These are phyloP conservation scores for Rhagophthalmus giganteus DNA, from an alignment of 2,888 invertebrate genomes.

Conservation along the genomic window DNA sequence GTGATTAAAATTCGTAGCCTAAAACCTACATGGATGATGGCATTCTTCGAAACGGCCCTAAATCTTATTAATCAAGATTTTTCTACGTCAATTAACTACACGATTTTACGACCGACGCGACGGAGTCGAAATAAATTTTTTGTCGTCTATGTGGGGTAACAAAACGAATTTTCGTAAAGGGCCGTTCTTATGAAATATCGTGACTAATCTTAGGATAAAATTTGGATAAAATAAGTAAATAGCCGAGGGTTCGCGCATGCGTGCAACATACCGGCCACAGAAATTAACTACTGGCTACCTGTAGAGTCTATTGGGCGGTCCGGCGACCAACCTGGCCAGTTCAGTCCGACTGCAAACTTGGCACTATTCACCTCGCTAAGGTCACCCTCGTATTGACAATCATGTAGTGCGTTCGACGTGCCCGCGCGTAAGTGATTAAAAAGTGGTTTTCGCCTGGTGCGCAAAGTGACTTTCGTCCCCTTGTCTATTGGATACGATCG, in stretches of 20 bases:
- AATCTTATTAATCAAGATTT: too few relatives aligned
- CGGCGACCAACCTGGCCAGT: constrained; percentile 50
- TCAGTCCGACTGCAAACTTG: constrained; percentile 52
- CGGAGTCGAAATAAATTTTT: too few relatives aligned
- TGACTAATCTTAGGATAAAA: too few relatives aligned
- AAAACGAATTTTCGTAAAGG: too few relatives aligned
- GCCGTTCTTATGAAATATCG: too few relatives aligned
- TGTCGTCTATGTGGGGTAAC: too few relatives aligned
- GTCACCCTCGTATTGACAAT: constrained; percentile 26
- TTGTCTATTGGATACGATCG: neutral
- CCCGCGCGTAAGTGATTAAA: constrained; percentile 13
- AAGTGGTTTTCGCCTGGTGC: too few relatives aligned
- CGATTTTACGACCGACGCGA: too few relatives aligned
- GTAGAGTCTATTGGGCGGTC: constrained; percentile 51
- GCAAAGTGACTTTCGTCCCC: constrained; percentile 9
- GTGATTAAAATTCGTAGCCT: too few relatives aligned
- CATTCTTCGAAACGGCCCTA: too few relatives aligned
- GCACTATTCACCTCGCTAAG: constrained; percentile 43
- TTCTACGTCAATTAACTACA: too few relatives aligned
- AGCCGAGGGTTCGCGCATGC: constrained; percentile 47
- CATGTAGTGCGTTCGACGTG: constrained; percentile 27
- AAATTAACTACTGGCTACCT: constrained; percentile 53
- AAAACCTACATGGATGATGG: too few relatives aligned
- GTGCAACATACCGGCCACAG: constrained; percentile 45
- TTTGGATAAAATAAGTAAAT: constrained; percentile 28